Evolutionary conservation across 2,113 vertebrate species (phyloP), one percentile per base, ranked within the genome.

Genomic region (Meleagris gallopavo): DNA sequence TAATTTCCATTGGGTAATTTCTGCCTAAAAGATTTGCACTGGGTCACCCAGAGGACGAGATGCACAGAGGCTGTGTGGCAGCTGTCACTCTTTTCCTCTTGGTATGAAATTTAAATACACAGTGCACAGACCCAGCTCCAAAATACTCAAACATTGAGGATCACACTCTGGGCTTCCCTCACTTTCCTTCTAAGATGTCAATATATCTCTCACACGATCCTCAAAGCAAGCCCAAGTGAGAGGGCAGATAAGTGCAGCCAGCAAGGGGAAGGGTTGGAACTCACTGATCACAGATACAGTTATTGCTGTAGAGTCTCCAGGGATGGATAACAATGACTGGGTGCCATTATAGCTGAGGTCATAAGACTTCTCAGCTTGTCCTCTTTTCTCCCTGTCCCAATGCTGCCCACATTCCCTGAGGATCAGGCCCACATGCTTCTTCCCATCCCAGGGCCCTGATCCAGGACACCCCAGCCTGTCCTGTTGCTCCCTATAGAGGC

Each of bases 401-500:
- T 45, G 19, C 32, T 61, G 0, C 0, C 62, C 40, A 21, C 41
- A 81, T 6, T 29, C 4, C 27, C 58, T 12, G 10, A 43, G 19
- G 55, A 40, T 70, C 8, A 79, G 14, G 17, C 17, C 90, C 50
- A 57, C 30, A 40, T 55, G 38, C 16, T 8, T 11, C 21, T 15
- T 55, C 18, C 46, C 76, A 30, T 83, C 36, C 65, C 46, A 60
- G 16, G n/a, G 34, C 34, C 4, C 7, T 3, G 18, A 45, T 12
- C 3, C 1, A 1, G 11, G 8, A 25, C n/a, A 32, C 2, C 8
- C 4, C 11, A 45, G 30, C 3, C 18, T 55, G 20, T 76, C 9
- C 16, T 3, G 10, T 32, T 61, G 38, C 6, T 40, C 6, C 9
- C 34, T 13, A 54, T 19, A n/a, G n/a, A 64, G 6, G 34, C 40